phyloP scores from a whole-genome alignment of 2,113 vertebrate species.

The Corapipo altera region DNA sequence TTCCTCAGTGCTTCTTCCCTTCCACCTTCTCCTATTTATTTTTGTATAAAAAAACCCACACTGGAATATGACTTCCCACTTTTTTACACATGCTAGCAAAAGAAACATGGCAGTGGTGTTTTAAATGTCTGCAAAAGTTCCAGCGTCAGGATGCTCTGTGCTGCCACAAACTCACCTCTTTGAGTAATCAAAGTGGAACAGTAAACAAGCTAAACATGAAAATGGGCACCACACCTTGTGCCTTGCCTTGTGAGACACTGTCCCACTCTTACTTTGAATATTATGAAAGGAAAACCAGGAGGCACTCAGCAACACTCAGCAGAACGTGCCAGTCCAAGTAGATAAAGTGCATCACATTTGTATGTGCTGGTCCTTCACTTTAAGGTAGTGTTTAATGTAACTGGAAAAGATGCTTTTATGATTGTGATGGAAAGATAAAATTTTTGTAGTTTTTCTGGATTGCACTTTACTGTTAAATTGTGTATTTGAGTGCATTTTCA shows the following conservation, averaged over 20 bases:
- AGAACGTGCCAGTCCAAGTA: not conserved
- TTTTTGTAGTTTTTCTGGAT: not conserved
- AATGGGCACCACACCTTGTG: not conserved
- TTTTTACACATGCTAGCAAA: not conserved
- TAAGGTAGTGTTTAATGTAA: not conserved
- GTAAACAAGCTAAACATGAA: accelerated
- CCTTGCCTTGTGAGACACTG: not conserved
- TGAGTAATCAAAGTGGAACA: not conserved
- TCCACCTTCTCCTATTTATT: not conserved
- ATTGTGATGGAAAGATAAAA: not conserved
- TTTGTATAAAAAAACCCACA: not conserved
- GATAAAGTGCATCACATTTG: not conserved
- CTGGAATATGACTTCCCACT: not conserved
- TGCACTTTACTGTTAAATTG: not conserved
- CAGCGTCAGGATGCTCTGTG: not conserved
- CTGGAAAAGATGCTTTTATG: not conserved
- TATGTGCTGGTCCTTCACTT: not conserved
- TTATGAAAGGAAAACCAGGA: not conserved
- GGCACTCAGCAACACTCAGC: not conserved
- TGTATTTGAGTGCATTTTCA: not conserved
- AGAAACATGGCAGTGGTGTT: not conserved
- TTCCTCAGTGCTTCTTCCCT: not conserved
- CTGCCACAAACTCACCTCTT: not conserved
- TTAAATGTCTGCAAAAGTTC: not conserved
- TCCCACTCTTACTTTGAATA: accelerated